Conservation (phyloP, 2,888 invertebrate genomes). For the Trachelus stipa region DNA sequence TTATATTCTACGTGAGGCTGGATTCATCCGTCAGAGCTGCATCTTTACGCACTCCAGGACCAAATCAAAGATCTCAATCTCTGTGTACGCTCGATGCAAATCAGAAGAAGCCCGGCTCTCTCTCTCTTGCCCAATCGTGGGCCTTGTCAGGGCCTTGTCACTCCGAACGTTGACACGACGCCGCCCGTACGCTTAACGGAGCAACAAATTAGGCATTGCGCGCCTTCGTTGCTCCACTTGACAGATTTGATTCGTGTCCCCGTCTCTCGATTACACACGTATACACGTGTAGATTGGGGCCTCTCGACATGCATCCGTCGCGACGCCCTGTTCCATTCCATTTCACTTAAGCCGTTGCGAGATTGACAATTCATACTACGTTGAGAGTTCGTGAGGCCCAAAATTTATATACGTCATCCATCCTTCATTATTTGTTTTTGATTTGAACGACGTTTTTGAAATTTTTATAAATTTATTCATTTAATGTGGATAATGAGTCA, state of each 20-base stretch:
- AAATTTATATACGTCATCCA: background rate
- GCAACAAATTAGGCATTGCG: conserved; percentile 3
- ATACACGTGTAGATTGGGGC: background rate
- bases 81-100: conserved; percentile 21
- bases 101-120: background rate
- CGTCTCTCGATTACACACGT: background rate
- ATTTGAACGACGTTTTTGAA: background rate
- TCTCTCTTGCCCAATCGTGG: background rate
- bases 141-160: conserved; percentile 2
- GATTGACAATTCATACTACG: background rate
- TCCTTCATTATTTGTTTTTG: background rate
- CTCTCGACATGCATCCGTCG: background rate
- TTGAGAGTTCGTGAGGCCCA: background rate
- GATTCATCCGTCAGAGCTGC: conserved; percentile 1
- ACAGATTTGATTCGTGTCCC: background rate
- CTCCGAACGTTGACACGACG: conserved; percentile 2
- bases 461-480: no score
- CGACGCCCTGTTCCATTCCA: background rate
- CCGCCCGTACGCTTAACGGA: conserved; percentile 1
- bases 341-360: background rate
- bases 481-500: no score
- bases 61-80: conserved; percentile 11
- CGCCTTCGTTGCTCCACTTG: conserved; percentile 3
- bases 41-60: conserved; percentile 12
- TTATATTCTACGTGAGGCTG: background rate